phyloP scores from a whole-genome alignment of 2,797 vertebrate genomes.

The Cossypha polioptera region DNA sequence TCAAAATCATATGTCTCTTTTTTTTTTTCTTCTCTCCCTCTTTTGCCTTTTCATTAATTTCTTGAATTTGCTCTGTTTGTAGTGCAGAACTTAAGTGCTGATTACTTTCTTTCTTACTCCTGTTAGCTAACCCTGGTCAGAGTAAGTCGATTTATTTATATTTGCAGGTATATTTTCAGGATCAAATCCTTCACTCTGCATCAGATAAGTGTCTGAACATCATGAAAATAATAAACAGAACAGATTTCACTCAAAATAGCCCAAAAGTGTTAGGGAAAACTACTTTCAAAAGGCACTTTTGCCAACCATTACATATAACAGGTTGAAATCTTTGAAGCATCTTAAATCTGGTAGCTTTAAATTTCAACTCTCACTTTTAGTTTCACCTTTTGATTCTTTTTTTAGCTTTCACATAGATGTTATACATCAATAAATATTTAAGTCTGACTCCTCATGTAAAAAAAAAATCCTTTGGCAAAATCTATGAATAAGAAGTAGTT shows the following conservation, averaged over 20 bases:
- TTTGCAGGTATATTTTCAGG: neutral
- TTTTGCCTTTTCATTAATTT: neutral
- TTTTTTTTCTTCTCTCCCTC: neutral
- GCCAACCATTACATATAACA: neutral
- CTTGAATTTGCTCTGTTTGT: neutral
- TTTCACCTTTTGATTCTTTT: neutral
- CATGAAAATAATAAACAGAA: conserved; percentile 15
- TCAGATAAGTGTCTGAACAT: neutral
- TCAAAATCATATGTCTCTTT: neutral
- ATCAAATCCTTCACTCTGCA: neutral
- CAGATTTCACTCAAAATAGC: neutral
- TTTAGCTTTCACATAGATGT: neutral
- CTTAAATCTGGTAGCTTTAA: neutral
- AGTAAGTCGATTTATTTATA: neutral
- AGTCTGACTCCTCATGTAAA: neutral
- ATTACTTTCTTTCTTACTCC: neutral
- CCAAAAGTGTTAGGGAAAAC: neutral
- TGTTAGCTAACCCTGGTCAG: neutral
- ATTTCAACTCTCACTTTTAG: neutral
- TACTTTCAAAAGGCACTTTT: neutral
- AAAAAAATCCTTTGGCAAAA: neutral
- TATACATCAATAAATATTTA: neutral
- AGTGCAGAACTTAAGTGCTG: neutral
- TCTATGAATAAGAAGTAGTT: neutral
- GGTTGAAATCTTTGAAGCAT: neutral